Base-by-base conservation (phyloP, 2,888 invertebrate genomes). In the Eupithecia pulchellata region DNA sequence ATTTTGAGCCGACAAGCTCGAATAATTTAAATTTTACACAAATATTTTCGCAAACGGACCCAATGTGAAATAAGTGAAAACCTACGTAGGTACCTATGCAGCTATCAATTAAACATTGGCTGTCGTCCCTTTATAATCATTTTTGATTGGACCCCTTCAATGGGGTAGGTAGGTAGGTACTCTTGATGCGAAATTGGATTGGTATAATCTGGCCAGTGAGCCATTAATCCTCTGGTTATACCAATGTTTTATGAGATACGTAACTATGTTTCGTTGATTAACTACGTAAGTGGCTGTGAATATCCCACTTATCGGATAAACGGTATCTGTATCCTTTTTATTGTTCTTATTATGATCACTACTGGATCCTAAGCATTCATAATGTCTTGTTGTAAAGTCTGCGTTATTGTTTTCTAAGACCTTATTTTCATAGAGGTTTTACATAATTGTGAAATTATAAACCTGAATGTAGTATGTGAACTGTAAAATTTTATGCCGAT, bases 111-210 rank as follows among this genome's bases (percentile, higher is more conserved):
- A 78, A 75, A 77, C 75, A 76, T 68, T 71, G 79, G 77, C 79
- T 78, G 80, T 79, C 78, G 77, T 76, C 76, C 78, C 78, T 78
- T 77, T 79, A 84, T 82, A 83, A 82, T 82, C 77, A 81, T 80
- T 83, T 84, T 82, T 84, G 81, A 83, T 85, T 84, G 82, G 78
- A 73, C 76, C 81, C 79, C 81, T 84, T 78, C 77, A 78, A 76
- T 78, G 72, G 77, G 58, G 58, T 60, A 60, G 57, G 52, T 60
- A 32, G 29, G 25, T 14, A 25, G 77, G 66, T 77, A 79, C 82
- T 81, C 82, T 82, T 80, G 80, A 82, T 80, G 80, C 79, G 77
- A 80, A 85, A 85, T 85, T 84, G 84, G 82, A 84, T 85, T 78
- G 81, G 79, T 78, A 82, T 84, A 81, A 84, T 85, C 81, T 81